These are phyloP conservation scores for Oryctolagus cuniculus DNA, from an alignment of 2,113 vertebrate genomes.

Conservation along the genomic window DNA sequence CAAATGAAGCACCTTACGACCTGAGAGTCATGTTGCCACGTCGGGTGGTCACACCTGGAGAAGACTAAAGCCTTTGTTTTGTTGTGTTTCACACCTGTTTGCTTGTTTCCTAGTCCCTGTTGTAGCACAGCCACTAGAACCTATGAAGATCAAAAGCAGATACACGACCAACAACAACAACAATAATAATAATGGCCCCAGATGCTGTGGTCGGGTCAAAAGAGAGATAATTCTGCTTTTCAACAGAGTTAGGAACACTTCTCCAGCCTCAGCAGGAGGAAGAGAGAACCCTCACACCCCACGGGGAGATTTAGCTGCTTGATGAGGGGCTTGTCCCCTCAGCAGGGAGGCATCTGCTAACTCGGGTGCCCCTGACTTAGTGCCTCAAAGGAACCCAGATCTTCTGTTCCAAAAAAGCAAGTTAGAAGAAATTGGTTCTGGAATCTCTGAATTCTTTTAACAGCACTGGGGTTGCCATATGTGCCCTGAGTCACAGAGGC, in stretches of 20 bases:
- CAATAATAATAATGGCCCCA: neutral
- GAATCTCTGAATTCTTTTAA: slow-evolving; percentile 13
- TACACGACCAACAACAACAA: neutral
- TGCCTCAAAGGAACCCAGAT: neutral
- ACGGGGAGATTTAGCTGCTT: neutral
- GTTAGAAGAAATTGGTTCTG: neutral
- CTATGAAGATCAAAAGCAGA: neutral
- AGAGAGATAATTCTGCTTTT: neutral
- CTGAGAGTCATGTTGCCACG: neutral
- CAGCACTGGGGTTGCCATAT: neutral
- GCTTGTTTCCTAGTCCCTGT: slow-evolving; percentile 35
- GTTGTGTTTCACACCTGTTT: neutral
- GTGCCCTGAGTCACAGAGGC: neutral
- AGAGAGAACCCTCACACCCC: slow-evolving; percentile 35
- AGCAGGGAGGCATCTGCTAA: neutral
- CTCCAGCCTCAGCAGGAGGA: slow-evolving; percentile 62
- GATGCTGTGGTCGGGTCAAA: neutral
- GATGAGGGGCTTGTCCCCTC: neutral
- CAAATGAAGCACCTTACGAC: neutral
- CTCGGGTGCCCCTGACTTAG: neutral
- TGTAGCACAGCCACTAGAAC: neutral
- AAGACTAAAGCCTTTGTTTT: slow-evolving; percentile 14
- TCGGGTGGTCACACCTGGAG: neutral
- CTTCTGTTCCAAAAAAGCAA: neutral
- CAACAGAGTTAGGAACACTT: slow-evolving; percentile 35